Percentiles rank a stretch among this genome's conserved stretches.
These are phyloP conservation scores for Trilocha varians DNA, from an alignment of 2,888 invertebrate genomes.

Conservation along the genomic window DNA sequence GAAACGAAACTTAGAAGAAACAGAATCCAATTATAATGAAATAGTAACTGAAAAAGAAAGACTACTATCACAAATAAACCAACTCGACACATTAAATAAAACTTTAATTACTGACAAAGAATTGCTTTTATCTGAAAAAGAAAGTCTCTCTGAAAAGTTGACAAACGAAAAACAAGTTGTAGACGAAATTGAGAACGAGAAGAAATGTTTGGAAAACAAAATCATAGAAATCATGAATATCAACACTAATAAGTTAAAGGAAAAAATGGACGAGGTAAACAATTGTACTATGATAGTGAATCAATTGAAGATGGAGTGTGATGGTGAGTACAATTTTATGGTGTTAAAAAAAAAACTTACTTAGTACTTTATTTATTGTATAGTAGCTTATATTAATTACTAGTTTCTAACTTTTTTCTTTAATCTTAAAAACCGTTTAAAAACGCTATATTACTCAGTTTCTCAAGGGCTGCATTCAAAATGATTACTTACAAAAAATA, in stretches of 20 bases:
- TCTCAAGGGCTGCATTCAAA: too few species aligned
- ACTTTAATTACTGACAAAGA: conserved; percentile 9
- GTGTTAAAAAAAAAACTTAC: too few species aligned
- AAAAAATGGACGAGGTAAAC: conserved; percentile 20
- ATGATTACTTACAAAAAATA: background rate
- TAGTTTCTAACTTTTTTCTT: too few species aligned
- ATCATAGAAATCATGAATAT: conserved; percentile 20
- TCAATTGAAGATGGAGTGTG: conserved; percentile 21
- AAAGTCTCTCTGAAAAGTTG: conserved; percentile 17
- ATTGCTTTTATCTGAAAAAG: conserved; percentile 13
- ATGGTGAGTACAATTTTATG: conserved; percentile 22
- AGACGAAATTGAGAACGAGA: conserved; percentile 24
- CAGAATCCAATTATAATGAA: background rate
- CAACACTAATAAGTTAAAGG: conserved; percentile 13
- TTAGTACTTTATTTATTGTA: too few species aligned
- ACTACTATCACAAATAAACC: conserved; percentile 3
- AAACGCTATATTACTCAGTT: too few species aligned
- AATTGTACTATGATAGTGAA: conserved; percentile 17
- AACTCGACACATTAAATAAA: conserved; percentile 3
- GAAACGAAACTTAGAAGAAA: conserved; percentile 11
- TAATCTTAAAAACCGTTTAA: too few species aligned
- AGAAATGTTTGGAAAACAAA: conserved; percentile 16
- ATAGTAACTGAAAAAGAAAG: conserved; percentile 11
- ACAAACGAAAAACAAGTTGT: conserved; percentile 22
- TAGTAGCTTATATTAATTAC: too few species aligned